Base-by-base conservation (phyloP, 2,797 vertebrate genomes). In the Vireo griseus region DNA sequence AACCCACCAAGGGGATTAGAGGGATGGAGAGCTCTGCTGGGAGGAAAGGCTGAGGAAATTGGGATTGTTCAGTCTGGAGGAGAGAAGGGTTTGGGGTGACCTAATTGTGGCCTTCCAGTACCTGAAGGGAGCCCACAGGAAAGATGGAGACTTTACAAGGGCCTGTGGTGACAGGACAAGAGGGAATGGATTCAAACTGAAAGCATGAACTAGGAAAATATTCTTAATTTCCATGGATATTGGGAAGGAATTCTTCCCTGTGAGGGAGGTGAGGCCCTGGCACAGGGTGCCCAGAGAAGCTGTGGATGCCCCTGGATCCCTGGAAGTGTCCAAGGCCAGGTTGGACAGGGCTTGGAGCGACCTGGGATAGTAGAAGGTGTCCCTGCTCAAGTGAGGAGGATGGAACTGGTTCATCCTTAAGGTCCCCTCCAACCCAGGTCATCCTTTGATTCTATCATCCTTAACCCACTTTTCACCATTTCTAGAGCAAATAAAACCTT, bases 261-360 rank as follows among this genome's bases (percentile, higher is more conserved):
- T 20, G 35, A 44, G 19, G 8, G 13, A 21, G 22, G 2, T 0
- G 0, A 62, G 33, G 12, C 9, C 31, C 55, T 62, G 35, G 54
- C 16, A 37, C 35, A 67, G 40, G 29, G 2, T 74, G 31, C 9
- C 8, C 55, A 55, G 42, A 63, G 78, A 0, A 76, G 16, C 44
- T 51, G 54, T 42, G 54, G 54, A 35, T 48, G 26, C 18, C 26
- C 24, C 57, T 73, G 59, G 16, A 50, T 51, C 63, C n/a, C 37
- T 76, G 72, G n/a, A 0, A 61, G 8, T 45, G n/a, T 0, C 4
- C 63, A 9, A 50, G 33, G 29, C 14, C 44, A 51, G 44, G 45
- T 0, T 51, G 87, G 50, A 57, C 0, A 0, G 42, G 16, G 8
- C 1, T 39, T 29, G 57, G 50, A 50, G 4, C 2, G 5, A 0